phyloP scores from a whole-genome alignment of 2,113 vertebrate species.

The Ophthalmolycus amberensis region DNA sequence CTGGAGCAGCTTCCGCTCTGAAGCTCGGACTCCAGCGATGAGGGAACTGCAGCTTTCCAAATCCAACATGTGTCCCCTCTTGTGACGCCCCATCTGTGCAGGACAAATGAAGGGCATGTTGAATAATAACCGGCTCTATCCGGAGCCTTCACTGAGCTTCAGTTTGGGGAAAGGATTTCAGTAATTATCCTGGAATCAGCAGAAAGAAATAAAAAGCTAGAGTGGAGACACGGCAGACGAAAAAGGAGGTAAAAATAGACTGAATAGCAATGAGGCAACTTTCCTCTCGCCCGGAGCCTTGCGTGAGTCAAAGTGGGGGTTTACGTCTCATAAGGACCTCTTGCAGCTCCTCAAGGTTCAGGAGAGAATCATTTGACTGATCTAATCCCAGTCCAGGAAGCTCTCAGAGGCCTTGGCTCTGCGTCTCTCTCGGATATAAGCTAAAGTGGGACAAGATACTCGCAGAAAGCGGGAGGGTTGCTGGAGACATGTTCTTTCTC shows the following conservation, averaged over 20 bases:
- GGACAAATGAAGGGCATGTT: slow-evolving; percentile 37
- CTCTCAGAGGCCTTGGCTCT: slow-evolving; percentile 32
- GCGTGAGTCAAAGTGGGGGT: slow-evolving; percentile 69
- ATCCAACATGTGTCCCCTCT: neutral
- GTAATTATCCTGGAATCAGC: slow-evolving; percentile 61
- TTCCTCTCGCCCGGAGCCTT: slow-evolving; percentile 62
- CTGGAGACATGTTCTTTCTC: neutral
- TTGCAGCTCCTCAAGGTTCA: slow-evolving; percentile 57
- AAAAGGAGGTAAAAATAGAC: slow-evolving; percentile 76
- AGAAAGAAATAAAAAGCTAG: slow-evolving; percentile 35
- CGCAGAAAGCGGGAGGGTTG: neutral
- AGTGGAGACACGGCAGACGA: slow-evolving; percentile 53
- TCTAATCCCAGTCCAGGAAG: slow-evolving; percentile 51
- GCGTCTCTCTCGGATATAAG: slow-evolving; percentile 5
- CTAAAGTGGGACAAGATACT: slow-evolving; percentile 55
- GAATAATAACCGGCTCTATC: slow-evolving; percentile 6
- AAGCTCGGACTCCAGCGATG: neutral
- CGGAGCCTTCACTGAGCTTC: slow-evolving; percentile 7
- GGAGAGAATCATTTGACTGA: slow-evolving; percentile 2
- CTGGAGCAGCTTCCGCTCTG: slow-evolving; percentile 7
- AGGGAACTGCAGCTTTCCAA: neutral
- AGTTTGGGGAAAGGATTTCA: slow-evolving; percentile 50
- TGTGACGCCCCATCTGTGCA: neutral
- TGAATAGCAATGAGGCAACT: slow-evolving; percentile 77
- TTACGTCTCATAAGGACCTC: slow-evolving; percentile 39